Evolutionary conservation across 2,888 invertebrate species (phyloP), one percentile per base, ranked within the genome.

Genomic region (Blastobasis adustella): DNA sequence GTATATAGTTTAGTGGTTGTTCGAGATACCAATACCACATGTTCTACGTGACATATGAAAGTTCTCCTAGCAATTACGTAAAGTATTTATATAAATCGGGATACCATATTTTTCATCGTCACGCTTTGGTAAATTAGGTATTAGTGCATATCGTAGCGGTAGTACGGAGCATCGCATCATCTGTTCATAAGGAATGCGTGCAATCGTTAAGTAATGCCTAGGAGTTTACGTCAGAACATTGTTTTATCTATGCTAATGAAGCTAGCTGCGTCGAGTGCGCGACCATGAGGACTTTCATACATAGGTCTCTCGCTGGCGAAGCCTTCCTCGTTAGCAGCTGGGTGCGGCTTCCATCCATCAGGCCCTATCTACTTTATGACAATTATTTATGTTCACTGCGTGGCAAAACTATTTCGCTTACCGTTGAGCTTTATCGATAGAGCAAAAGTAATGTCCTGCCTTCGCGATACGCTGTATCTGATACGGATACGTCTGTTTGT

Each of bases 341-440:
- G 59, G 63, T 66, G 60, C 70, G 59, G 68, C 61, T 68, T 69
- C 71, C 79, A 87, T 88, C 86, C 83, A 82, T 86, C 87, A 86
- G 70, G 57, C 67, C 65, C 76, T 87, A 86, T 88, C 88, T 85
- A 67, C 73, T 79, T 79, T 84, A 86, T 87, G 87, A 88, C 85
- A 88, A 86, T 85, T 83, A 88, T 88, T 88, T 88, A 88, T 87
- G 85, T 82, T 81, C 73, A 67, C 79, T 71, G 78, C 74, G 72
- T 73, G 69, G 80, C 79, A 79, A 81, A 84, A 82, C 84, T 86
- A 86, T 87, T 86, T 82, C 84, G 79, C 85, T 85, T 78, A 80
- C 85, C 73, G 85, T 82, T 88, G 83, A 84, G 88, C 86, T 82
- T 87, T 85, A 86, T 88, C 87, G 87, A 88, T 87, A 84, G 79